Conservation (phyloP, 1,140 invertebrate genomes). For the Nephila pilipes region DNA sequence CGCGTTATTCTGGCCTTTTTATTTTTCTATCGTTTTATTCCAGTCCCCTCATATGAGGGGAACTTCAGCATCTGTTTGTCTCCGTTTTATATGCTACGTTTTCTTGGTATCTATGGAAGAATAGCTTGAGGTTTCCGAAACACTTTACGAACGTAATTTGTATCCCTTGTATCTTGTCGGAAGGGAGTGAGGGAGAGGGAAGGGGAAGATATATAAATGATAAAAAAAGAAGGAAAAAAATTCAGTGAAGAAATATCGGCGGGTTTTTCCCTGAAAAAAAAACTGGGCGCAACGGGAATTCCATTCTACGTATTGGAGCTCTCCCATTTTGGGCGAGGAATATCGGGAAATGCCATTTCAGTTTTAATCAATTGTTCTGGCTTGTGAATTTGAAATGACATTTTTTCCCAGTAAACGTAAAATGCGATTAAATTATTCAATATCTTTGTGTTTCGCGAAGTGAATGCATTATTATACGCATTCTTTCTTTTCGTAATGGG, state of each 20-base stretch:
- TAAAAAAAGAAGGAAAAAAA: constrained; percentile 61
- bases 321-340: constrained; percentile 50
- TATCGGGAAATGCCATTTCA: constrained; percentile 72
- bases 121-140: constrained; percentile 72
- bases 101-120: constrained; percentile 58
- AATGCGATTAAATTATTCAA: constrained; percentile 76
- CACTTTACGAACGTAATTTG: constrained; percentile 75
- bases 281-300: constrained; percentile 48
- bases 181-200: background rate
- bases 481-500: constrained; percentile 71
- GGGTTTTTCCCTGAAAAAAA: constrained; percentile 25
- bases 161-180: constrained; percentile 69
- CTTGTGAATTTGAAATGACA: constrained; percentile 75
- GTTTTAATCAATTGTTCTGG: constrained; percentile 75
- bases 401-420: constrained; percentile 70
- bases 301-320: constrained; percentile 34
- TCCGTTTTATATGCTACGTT: constrained; percentile 75
- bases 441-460: constrained; percentile 74
- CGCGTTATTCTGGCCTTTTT: constrained; percentile 36
- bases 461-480: constrained; percentile 72
- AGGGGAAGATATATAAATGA: constrained; percentile 59
- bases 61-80: constrained; percentile 75
- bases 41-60: constrained; percentile 51
- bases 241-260: constrained; percentile 63
- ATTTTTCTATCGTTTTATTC: constrained; percentile 50